Evolutionary conservation across 1,140 invertebrate species (phyloP).

Genomic region (Dreissena polymorpha): DNA sequence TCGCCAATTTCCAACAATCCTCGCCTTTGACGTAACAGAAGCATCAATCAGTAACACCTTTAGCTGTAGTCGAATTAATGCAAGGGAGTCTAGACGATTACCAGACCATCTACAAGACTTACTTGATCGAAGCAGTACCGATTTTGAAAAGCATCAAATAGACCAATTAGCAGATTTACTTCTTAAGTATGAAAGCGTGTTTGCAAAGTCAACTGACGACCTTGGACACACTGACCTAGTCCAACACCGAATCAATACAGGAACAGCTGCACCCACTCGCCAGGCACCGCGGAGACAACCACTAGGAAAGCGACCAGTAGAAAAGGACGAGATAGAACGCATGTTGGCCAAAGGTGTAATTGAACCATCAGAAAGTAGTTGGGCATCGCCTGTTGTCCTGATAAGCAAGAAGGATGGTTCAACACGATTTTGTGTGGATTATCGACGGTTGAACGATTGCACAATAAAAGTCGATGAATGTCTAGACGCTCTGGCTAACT

Average conservation of each 20-base stretch:
- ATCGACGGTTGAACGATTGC: slow-evolving; percentile 63
- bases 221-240: slow-evolving; percentile 44
- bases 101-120: slow-evolving; percentile 21
- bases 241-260: slow-evolving; percentile 48
- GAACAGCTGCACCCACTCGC: slow-evolving; percentile 27
- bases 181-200: slow-evolving; percentile 29
- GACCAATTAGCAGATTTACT: background rate
- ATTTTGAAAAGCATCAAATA: background rate
- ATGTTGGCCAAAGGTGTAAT: slow-evolving; percentile 52
- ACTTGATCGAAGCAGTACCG: background rate
- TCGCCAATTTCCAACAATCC: too few relatives aligned
- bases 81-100: background rate
- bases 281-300: slow-evolving; percentile 28
- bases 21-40: too few relatives aligned
- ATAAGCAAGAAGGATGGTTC: slow-evolving; percentile 64
- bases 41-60: background rate
- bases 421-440: slow-evolving; percentile 70
- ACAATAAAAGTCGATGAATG: slow-evolving; percentile 54
- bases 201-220: slow-evolving; percentile 35
- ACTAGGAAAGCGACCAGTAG: slow-evolving; percentile 9
- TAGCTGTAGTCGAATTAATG: background rate
- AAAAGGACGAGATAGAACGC: slow-evolving; percentile 23
- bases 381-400: slow-evolving; percentile 67
- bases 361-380: slow-evolving; percentile 58
- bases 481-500: slow-evolving; percentile 24